phyloP scores from a whole-genome alignment of 2,113 vertebrate genomes.

The Sturnira hondurensis region DNA sequence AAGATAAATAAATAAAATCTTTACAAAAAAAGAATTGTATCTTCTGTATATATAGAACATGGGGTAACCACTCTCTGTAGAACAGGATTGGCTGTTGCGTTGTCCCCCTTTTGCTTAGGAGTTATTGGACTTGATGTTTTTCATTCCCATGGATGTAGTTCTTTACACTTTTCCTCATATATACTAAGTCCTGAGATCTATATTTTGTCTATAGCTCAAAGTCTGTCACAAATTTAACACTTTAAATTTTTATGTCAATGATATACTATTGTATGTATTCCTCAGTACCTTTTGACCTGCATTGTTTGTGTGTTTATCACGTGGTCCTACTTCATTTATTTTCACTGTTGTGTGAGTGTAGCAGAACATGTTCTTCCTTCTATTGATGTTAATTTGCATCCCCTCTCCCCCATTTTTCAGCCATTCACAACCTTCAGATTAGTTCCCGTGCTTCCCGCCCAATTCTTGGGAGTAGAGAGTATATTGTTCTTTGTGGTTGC shows the following conservation, averaged over 20 bases:
- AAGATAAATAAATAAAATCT: no score
- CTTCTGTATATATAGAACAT: background rate
- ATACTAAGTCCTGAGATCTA: background rate
- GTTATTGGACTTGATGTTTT: background rate
- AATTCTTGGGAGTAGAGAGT: background rate
- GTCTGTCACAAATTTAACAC: background rate
- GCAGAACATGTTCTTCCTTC: background rate
- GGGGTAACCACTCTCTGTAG: background rate
- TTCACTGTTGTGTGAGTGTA: background rate
- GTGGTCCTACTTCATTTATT: background rate
- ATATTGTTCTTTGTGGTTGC: background rate
- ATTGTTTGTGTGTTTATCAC: background rate
- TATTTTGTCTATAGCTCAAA: background rate
- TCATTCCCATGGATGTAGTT: background rate
- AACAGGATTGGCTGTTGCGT: background rate
- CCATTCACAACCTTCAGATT: background rate
- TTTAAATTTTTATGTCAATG: background rate
- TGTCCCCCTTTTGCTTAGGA: background rate
- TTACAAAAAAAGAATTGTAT: background rate
- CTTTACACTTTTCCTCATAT: background rate
- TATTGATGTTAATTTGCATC: background rate
- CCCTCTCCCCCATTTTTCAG: background rate
- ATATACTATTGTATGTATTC: background rate
- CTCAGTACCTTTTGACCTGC: background rate
- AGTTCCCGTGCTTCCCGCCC: background rate